These are phyloP conservation scores for Jordanella pulchra DNA, from an alignment of 2,797 vertebrate genomes.

Conservation along the genomic window DNA sequence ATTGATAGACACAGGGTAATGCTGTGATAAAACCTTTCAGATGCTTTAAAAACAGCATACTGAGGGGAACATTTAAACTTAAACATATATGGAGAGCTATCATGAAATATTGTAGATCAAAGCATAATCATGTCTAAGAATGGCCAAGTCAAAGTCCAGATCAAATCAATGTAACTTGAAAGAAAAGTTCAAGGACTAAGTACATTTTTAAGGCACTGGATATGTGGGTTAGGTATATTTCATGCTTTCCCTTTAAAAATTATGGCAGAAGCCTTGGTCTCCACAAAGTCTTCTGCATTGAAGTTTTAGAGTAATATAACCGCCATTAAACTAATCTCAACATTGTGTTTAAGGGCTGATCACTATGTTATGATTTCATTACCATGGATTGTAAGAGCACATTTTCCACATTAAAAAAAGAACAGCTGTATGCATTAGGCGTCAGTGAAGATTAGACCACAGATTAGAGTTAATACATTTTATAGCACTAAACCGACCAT, in stretches of 20 bases:
- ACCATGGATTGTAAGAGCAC: slow-evolving; percentile 46
- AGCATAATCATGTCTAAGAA: neutral
- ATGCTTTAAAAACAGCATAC: too few relatives aligned
- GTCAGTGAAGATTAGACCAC: slow-evolving; percentile 24
- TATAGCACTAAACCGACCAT: slow-evolving; percentile 15
- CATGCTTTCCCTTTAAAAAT: neutral
- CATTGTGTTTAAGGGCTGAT: slow-evolving; percentile 30
- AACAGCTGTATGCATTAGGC: slow-evolving; percentile 43
- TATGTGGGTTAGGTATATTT: neutral
- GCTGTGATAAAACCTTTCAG: too few relatives aligned
- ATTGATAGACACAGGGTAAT: too few relatives aligned
- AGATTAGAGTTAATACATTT: slow-evolving; percentile 65
- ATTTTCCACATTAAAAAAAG: slow-evolving; percentile 65
- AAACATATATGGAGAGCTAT: too few relatives aligned
- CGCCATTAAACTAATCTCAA: slow-evolving; percentile 18
- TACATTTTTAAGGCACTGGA: neutral
- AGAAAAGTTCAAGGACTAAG: neutral
- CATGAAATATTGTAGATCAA: neutral
- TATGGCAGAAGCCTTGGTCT: neutral
- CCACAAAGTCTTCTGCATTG: neutral
- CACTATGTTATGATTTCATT: slow-evolving; percentile 61
- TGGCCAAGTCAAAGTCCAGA: neutral
- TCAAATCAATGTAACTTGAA: neutral
- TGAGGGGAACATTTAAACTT: too few relatives aligned
- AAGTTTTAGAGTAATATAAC: slow-evolving; percentile 16